Evolutionary conservation across 1,140 invertebrate species (phyloP), one percentile per base, ranked within the genome.

Genomic region (Belonocnema kinseyi): DNA sequence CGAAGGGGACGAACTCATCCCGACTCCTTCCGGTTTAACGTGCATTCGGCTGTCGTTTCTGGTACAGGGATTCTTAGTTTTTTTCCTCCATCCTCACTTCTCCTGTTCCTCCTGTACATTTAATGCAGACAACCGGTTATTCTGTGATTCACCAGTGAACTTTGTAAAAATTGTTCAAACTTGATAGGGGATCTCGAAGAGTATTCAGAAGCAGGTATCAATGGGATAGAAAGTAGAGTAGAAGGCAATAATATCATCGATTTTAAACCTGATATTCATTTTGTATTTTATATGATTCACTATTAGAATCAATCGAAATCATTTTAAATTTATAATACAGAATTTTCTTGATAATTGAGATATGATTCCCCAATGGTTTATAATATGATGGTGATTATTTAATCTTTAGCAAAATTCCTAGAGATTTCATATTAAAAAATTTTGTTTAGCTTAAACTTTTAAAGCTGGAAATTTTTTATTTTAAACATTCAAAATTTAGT

Each of bases 1-100:
- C 12, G 77, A 73, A 13, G 85, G 80, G 40, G 86, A 81, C 4
- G 77, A 73, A 66, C 82, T 88, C 87, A 87, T 89, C 72, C 78
- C 80, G 13, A 13, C n/a, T 19, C 71, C 72, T 66, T 61, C 73
- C 19, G 52, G 26, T 56, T 66, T 51, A n/a, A 70, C 56, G 19
- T 72, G 58, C 58, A 75, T 51, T 21, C 70, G 54, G 51, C 73
- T 40, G 46, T 58, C 40, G 74, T 26, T 66, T 46, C 52, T 66
- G 66, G 53, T 52, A 53, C 21, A 33, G 61, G 61, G 26, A 73
- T 53, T 21, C 26, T 73, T 14, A 53, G 7, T 54, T 73, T 51
- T 53, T 54, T 74, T 58, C 51, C 17, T 73, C 40, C 46, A 51
- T 19, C 26, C 33, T 73, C 51, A 46, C 50, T 50, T 14, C 71